Evolutionary conservation across 2,113 vertebrate species (phyloP).

Genomic region (Dasypus novemcinctus): DNA sequence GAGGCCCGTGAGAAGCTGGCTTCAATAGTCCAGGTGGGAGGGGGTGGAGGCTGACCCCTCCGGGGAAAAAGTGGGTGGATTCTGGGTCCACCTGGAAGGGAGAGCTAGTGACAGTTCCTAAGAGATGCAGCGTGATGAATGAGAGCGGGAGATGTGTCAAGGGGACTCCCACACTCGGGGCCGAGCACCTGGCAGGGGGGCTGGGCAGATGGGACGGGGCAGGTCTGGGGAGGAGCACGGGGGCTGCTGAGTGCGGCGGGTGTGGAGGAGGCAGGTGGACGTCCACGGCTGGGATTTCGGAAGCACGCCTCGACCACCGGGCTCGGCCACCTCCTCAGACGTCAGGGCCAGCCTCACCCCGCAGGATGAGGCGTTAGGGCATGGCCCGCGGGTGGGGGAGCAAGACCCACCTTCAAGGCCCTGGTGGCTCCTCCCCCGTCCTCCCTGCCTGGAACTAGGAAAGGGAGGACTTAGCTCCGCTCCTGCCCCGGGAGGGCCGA

Average conservation of each 20-base stretch:
- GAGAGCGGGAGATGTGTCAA: fast-evolving
- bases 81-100: neutral
- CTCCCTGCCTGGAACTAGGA: neutral
- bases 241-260: neutral
- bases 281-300: neutral
- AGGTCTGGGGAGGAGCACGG: neutral
- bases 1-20: neutral
- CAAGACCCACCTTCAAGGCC: neutral
- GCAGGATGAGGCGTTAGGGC: neutral
- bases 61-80: neutral
- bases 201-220: neutral
- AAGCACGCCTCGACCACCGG: neutral
- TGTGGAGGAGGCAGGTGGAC: neutral
- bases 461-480: neutral
- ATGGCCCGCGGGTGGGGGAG: neutral
- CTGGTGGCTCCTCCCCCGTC: neutral
- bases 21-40: too few relatives aligned
- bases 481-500: neutral
- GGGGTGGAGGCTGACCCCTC: neutral
- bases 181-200: neutral
- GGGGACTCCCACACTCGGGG: neutral
- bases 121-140: neutral
- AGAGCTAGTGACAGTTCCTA: neutral
- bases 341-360: neutral
- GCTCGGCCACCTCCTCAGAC: neutral